phyloP scores from a whole-genome alignment of 2,888 invertebrate species.

The Pelosia muscerda region DNA sequence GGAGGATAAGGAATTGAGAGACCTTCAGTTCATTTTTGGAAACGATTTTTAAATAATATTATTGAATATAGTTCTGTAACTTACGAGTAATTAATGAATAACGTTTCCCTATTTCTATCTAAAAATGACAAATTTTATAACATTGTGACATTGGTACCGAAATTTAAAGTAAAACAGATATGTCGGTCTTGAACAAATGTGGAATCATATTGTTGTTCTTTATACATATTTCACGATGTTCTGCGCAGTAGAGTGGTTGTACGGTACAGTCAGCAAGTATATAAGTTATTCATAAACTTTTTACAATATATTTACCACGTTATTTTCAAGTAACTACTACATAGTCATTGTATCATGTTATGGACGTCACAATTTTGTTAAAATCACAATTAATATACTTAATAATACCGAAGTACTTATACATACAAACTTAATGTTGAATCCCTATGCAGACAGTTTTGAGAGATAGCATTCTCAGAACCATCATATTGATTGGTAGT shows the following conservation, averaged over 20 bases:
- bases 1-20: too few relatives aligned
- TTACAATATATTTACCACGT: neutral
- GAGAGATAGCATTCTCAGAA: neutral
- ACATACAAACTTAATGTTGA: neutral
- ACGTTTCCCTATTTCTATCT: too few relatives aligned
- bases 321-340: too few relatives aligned
- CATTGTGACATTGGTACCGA: neutral
- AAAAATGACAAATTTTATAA: too few relatives aligned
- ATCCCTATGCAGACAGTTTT: neutral
- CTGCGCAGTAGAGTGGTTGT: constrained; percentile 36
- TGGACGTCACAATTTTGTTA: too few relatives aligned
- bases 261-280: constrained; percentile 36
- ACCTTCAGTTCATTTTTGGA: too few relatives aligned
- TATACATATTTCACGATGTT: constrained; percentile 39
- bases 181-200: neutral
- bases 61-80: too few relatives aligned
- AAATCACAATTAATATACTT: too few relatives aligned
- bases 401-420: too few relatives aligned
- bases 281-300: constrained; percentile 35
- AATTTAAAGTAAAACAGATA: neutral
- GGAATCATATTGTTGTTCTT: constrained; percentile 29
- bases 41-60: too few relatives aligned
- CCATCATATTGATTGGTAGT: neutral
- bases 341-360: too few relatives aligned
- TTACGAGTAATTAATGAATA: too few relatives aligned